Evolutionary conservation across 2,888 invertebrate species (phyloP).

Genomic region (Graphium colonna): DNA sequence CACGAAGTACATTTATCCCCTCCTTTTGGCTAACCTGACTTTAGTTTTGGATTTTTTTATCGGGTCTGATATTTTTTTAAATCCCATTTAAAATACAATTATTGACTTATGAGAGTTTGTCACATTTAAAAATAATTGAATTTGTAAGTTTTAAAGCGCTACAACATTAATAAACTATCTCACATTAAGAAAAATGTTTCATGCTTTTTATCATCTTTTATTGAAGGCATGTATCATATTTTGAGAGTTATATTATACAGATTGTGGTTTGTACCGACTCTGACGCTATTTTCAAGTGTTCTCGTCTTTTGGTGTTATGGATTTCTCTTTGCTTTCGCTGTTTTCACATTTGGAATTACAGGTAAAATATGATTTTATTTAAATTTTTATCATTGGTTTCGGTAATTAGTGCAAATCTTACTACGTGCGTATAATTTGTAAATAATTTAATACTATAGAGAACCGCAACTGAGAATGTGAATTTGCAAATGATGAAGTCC

Average conservation of each 20-base stretch:
- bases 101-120: not conserved
- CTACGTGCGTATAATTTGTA: no score
- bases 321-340: slow-evolving; percentile 84
- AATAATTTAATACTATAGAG: no score
- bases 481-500: no score
- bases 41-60: no score
- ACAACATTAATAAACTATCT: not conserved
- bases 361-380: slow-evolving; percentile 70
- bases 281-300: slow-evolving; percentile 86
- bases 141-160: not conserved
- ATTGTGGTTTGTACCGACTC: slow-evolving; percentile 89
- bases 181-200: slow-evolving; percentile 5
- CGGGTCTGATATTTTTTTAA: no score
- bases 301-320: slow-evolving; percentile 92
- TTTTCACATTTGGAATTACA: slow-evolving; percentile 85
- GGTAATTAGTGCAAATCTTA: no score
- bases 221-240: slow-evolving; percentile 57
- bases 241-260: slow-evolving; percentile 81
- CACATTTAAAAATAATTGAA: not conserved
- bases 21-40: no score
- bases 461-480: not conserved
- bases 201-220: not conserved
- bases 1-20: no score
- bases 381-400: not conserved
- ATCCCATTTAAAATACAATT: not conserved